These are phyloP conservation scores for Nylanderia fulva DNA, from an alignment of 1,140 invertebrate genomes.

Conservation along the genomic window DNA sequence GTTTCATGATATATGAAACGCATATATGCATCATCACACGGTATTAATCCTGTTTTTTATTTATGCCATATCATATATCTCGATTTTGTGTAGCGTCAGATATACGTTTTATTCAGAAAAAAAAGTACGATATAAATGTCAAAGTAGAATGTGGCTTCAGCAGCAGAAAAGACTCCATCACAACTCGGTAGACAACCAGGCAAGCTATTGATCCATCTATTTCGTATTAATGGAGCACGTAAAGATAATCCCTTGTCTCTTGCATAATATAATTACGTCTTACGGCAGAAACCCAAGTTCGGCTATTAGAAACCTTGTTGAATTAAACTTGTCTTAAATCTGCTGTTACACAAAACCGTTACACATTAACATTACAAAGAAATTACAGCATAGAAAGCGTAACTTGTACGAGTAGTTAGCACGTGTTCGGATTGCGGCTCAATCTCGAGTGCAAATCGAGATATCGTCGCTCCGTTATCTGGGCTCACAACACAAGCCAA, in stretches of 20 bases:
- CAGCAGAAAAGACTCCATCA: conserved; percentile 34
- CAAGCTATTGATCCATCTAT: conserved; percentile 47
- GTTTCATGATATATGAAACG: neutral
- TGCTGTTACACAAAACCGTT: neutral
- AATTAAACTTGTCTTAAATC: neutral
- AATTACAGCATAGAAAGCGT: conserved; percentile 23
- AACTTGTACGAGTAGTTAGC: conserved; percentile 15
- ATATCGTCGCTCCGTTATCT: conserved; percentile 49
- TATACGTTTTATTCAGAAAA: neutral
- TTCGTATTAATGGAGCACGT: conserved; percentile 37
- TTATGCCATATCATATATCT: neutral
- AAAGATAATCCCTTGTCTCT: conserved; percentile 43
- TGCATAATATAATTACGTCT: conserved; percentile 2
- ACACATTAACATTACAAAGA: too few relatives aligned
- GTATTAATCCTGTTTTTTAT: neutral
- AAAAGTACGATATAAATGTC: conserved; percentile 29
- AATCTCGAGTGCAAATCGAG: conserved; percentile 49
- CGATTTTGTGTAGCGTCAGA: neutral
- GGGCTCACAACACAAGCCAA: conserved; percentile 20
- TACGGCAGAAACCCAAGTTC: too few relatives aligned
- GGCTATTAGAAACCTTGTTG: conserved; percentile 23
- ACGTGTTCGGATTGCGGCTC: conserved; percentile 14
- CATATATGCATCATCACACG: neutral
- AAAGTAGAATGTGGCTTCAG: conserved; percentile 14
- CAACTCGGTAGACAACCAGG: conserved; percentile 5